Evolutionary conservation across 37 sponge, comb jelly and placozoan genomes (phyloP).

Genomic region (Oopsacas minuta): DNA sequence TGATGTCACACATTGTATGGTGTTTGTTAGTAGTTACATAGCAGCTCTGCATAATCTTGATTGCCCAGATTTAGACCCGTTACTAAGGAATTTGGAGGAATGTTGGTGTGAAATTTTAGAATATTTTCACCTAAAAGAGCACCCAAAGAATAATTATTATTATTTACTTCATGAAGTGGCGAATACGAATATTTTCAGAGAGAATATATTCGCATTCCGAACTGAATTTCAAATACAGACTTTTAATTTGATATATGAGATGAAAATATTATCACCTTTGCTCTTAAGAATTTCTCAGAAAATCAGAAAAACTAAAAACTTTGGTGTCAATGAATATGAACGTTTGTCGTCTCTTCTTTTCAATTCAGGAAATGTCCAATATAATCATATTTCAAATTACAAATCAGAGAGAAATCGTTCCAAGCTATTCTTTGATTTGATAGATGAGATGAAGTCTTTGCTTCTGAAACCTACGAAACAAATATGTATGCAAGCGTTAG

Average conservation of each 20-base stretch:
- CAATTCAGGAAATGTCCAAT: not conserved
- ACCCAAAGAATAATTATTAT: not conserved
- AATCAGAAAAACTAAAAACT: not conserved
- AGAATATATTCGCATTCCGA: not conserved
- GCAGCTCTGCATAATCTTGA: not conserved
- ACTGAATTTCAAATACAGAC: not conserved
- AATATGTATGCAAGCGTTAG: not conserved
- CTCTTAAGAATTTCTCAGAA: not conserved
- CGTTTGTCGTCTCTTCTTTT: not conserved
- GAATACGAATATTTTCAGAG: not conserved
- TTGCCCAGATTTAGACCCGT: not conserved
- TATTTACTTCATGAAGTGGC: not conserved
- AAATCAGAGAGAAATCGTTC: not conserved
- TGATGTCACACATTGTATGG: not conserved
- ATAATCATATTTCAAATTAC: not conserved
- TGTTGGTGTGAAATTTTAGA: not conserved
- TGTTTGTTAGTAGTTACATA: not conserved
- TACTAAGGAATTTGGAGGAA: not conserved
- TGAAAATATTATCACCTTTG: not conserved
- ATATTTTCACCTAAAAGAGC: not conserved
- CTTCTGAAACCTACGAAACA: not conserved
- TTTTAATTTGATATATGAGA: not conserved
- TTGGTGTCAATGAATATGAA: not conserved
- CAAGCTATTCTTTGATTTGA: not conserved
- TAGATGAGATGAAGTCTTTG: not conserved